A percentile compares a stretch with the other conserved stretches of the same genome.
Evolutionary conservation across 2,113 vertebrate species (phyloP).

Genomic region (Propithecus coquereli): DNA sequence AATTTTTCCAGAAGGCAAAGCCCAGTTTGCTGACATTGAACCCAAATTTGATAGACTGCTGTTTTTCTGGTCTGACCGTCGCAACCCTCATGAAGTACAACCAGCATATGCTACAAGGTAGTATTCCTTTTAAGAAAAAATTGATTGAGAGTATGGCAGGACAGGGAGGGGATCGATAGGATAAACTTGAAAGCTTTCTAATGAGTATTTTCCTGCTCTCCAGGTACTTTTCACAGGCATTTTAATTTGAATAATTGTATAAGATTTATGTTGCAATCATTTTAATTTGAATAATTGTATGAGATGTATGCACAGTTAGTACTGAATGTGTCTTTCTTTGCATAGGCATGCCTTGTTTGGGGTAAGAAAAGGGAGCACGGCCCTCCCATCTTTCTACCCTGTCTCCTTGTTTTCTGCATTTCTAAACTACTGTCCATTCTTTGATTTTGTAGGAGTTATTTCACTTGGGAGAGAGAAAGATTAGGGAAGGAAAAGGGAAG

Average conservation of each 20-base stretch:
- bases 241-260: not conserved
- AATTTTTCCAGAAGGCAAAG: constrained; percentile 98
- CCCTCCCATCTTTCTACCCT: not conserved
- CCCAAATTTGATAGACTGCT: constrained; percentile 97
- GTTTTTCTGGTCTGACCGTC: constrained; percentile 98
- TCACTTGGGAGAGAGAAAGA: not conserved
- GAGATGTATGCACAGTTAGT: not conserved
- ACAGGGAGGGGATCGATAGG: not conserved
- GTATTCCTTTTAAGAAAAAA: not conserved
- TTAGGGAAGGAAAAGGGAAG: not conserved
- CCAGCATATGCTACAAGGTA: constrained; percentile 96
- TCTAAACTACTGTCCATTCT: not conserved
- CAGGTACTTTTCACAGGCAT: not conserved
- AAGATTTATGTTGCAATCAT: not conserved
- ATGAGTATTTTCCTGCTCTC: not conserved
- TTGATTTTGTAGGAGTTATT: not conserved
- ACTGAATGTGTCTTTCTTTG: not conserved
- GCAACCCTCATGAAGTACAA: constrained; percentile 99
- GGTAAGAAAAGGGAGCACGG: not conserved
- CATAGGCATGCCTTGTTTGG: not conserved
- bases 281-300: not conserved
- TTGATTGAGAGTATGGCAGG: not conserved
- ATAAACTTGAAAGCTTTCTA: not conserved
- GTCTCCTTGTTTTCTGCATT: too few relatives aligned
- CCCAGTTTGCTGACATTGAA: constrained; percentile 98